These are phyloP conservation scores for Eristalis intricaria DNA, from an alignment of 2,888 invertebrate species.

Conservation along the genomic window DNA sequence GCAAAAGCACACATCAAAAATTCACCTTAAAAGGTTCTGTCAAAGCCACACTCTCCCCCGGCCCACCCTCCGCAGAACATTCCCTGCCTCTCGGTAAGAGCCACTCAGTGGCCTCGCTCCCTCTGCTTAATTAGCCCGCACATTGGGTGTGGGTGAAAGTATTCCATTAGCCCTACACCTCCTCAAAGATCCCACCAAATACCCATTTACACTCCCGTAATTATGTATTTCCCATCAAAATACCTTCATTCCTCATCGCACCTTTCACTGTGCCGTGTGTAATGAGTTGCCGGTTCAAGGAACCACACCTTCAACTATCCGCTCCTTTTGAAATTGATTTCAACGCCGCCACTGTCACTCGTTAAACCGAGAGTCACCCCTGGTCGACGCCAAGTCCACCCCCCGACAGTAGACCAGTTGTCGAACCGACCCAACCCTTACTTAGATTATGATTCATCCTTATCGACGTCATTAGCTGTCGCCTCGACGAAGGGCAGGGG, in stretches of 20 bases:
- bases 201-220: constrained; percentile 34
- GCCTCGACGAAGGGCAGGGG: neutral
- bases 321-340: constrained; percentile 62
- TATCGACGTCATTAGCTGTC: constrained; percentile 54
- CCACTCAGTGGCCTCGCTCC: neutral
- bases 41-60: neutral
- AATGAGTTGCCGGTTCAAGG: constrained; percentile 23
- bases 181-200: neutral
- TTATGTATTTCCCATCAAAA: constrained; percentile 30
- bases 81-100: neutral
- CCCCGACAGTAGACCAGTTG: neutral
- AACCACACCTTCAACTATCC: constrained; percentile 64
- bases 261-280: constrained; percentile 2
- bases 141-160: neutral
- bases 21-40: neutral
- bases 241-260: constrained; percentile 6
- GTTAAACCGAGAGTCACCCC: neutral
- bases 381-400: constrained; percentile 13
- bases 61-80: neutral
- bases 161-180: neutral
- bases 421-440: constrained; percentile 46
- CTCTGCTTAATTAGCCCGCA: neutral
- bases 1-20: neutral
- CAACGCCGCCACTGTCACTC: constrained; percentile 17
- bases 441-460: constrained; percentile 55